Evolutionary conservation across 2,113 vertebrate genomes (phyloP), one percentile per base, ranked within the genome.

Genomic region (Nothobranchius furzeri): DNA sequence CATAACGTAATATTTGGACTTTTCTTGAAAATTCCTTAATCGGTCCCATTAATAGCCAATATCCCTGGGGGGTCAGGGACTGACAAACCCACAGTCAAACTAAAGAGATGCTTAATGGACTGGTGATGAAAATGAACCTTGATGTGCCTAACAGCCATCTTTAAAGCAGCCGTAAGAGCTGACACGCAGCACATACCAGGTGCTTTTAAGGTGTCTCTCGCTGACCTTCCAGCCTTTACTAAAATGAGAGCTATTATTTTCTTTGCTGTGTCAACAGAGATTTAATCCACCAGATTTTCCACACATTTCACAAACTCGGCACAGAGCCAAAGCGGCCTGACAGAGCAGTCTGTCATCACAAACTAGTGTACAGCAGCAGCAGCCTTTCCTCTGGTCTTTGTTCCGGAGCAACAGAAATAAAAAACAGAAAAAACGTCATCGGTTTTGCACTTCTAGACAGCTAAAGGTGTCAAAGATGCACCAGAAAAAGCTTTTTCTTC

Each of bases 381-480:
- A 37, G 55, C 20, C 14, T 35, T 54, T 12, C 6, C 2, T 64
- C 35, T 20, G 10, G 9, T 17, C 30, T 12, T 50, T 24, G 64
- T 48, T 64, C 60, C 36, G 48, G n/a, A 50, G 60, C 73, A 24
- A 0, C 25, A 55, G n/a, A n/a, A n/a, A n/a, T n/a, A n/a, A n/a
- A 63, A 37, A 68, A 20, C 20, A 20, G 20, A 20, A 20, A 42
- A n/a, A 70, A 69, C 42, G 43, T 56, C 24, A 63, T 56, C 12
- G 61, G 67, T 55, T 64, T 54, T 73, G 54, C 57, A 79, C 54
- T 63, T 74, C 56, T 71, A 76, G n/a, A 9, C 47, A 36, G 73
- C 63, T 13, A 72, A 24, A 54, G 30, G 4, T 82, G 46, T 81
- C 47, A 20, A 70, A 24, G 43, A 69, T 74, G 49, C 60, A 71